Conservation (phyloP, 2,113 vertebrate genomes). For the Pteruthius melanotis region DNA sequence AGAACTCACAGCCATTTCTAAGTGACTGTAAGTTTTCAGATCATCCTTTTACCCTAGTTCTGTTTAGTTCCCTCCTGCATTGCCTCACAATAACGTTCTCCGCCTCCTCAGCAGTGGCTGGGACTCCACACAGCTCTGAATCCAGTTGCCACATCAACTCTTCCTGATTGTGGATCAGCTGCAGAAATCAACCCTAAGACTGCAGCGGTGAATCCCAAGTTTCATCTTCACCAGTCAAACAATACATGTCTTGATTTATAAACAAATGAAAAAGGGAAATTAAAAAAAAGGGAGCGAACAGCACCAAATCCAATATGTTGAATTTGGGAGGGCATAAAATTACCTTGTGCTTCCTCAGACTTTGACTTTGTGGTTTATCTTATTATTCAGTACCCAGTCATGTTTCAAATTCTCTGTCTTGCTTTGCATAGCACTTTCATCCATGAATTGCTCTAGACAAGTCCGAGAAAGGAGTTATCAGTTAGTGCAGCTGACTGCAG, state of each 20-base stretch:
- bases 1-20: background rate
- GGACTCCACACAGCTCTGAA: background rate
- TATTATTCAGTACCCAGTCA: conserved; percentile 5
- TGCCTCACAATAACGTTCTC: background rate
- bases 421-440: conserved; percentile 38
- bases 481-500: conserved; percentile 28
- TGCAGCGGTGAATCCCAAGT: background rate
- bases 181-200: background rate
- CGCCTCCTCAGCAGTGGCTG: background rate
- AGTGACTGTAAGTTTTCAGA: background rate
- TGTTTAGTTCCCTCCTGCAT: background rate
- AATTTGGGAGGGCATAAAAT: background rate
- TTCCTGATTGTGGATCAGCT: background rate
- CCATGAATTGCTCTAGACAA: conserved; percentile 26
- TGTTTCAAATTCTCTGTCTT: conserved; percentile 21
- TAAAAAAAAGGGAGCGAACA: background rate
- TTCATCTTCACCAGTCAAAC: background rate
- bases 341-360: background rate
- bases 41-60: background rate
- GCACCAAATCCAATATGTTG: background rate
- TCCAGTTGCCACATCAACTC: background rate
- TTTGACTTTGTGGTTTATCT: conserved; percentile 30
- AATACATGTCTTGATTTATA: background rate
- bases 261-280: background rate
- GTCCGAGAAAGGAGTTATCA: conserved; percentile 9